Base-by-base conservation (phyloP, 2,797 vertebrate genomes). In the Balearica regulorum region DNA sequence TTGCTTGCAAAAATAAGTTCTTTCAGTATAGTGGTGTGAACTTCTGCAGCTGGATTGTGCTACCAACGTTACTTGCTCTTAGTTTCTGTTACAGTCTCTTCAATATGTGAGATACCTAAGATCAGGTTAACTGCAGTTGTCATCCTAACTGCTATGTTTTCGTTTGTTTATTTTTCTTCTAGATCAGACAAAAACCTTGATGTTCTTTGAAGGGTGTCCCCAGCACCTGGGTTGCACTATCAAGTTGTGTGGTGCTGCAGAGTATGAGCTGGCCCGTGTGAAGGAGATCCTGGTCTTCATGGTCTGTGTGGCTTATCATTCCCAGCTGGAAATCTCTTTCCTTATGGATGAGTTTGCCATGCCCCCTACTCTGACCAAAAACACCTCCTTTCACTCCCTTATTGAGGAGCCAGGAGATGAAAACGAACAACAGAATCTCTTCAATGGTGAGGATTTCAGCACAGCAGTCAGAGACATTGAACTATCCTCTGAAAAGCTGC, bases 281-380 rank as follows among this genome's bases (percentile, higher is more conserved):
- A 99, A 99, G 95, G 99, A 99, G 96, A 99, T 99, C 94, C 98
- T 99, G 9, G 98, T 99, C 96, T 98, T 99, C 94, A 99, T 99
- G 99, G 96, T 99, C 96, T 99, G 98, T 60, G 99, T 99, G 89
- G 99, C 99, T 73, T 99, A 99, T 97, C 99, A 99, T 98, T 99
- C 99, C 29, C 99, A 99, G 96, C 98, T 99, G 79, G 99, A 99
- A 97, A 99, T 99, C 90, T 99, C 99, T n/a, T 99, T 99, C 96
- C 99, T 99, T 85, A 99, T 99, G 99, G 99, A 99, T 69, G 99
- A 99, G 94, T 99, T 99, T 89, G 99, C 99, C 53, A 99, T 99
- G 99, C 99, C 99, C 3, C 99, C 99, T 48, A 99, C 98, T 58
- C 93, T 99, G 79, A 94, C 98, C 26, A 98, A 98, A 89, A 99